A percentile compares a stretch with the other conserved stretches of the same genome.
These are phyloP conservation scores for Mimumesa dahlbomi DNA, from an alignment of 2,888 invertebrate genomes.

Conservation along the genomic window DNA sequence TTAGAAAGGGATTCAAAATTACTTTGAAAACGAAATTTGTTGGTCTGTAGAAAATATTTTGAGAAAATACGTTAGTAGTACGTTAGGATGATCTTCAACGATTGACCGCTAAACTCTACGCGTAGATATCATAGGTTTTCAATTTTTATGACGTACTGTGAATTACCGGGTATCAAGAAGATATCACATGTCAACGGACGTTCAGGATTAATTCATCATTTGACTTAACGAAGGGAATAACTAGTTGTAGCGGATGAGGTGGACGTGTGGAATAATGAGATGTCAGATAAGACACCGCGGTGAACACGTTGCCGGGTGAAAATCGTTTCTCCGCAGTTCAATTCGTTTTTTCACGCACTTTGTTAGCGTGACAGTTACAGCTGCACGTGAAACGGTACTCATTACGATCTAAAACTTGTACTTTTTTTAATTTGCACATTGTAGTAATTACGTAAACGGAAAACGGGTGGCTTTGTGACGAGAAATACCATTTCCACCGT, in stretches of 20 bases:
- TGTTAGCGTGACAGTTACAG: constrained; percentile 22
- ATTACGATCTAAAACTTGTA: no score
- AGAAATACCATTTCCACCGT: no score
- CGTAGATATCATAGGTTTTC: neutral
- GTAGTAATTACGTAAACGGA: no score
- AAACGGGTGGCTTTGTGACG: no score
- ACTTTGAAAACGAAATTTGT: no score
- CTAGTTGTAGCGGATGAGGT: constrained; percentile 54
- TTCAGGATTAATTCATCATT: constrained; percentile 61
- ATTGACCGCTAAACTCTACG: no score
- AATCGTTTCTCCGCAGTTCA: constrained; percentile 46
- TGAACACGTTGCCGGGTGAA: constrained; percentile 44
- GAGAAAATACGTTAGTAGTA: no score
- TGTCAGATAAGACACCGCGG: constrained; percentile 56
- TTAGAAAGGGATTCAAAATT: no score
- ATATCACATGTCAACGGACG: constrained; percentile 42
- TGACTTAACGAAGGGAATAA: constrained; percentile 62
- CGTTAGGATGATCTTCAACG: neutral
- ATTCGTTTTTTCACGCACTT: constrained; percentile 33
- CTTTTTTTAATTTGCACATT: no score
- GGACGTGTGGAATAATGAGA: constrained; percentile 62
- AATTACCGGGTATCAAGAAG: constrained; percentile 4
- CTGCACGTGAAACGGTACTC: no score
- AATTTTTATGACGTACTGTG: neutral
- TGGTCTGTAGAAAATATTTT: no score